Base-by-base conservation (phyloP, 2,113 vertebrate genomes). In the Morone saxatilis region DNA sequence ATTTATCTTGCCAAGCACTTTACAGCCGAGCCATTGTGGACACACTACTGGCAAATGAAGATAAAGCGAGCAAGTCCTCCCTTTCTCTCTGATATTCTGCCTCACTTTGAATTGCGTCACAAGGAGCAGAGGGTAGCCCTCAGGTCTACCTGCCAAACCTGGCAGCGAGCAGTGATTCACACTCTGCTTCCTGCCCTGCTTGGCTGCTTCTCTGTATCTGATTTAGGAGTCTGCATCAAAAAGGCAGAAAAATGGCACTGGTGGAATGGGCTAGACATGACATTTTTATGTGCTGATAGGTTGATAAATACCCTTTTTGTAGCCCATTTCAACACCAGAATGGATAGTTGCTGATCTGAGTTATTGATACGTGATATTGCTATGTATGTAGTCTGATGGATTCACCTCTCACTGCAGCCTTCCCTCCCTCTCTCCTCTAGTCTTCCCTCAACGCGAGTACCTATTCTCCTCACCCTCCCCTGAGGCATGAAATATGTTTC, bases 71-170 rank as follows among this genome's bases (percentile, higher is more conserved):
- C 57, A 3, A 56, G 62, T 71, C 47, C 7, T 71, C 41, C 48
- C 14, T 17, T 50, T 62, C 38, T 11, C 17, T 72, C 31, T 77
- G 50, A 74, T 74, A 56, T 43, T 83, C 57, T 62, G 71, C 62
- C 47, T 78, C 2, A 1, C 62, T 76, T 78, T 78, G 50, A 70
- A 53, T 36, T 88, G 81, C 83, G 13, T 91, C 87, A 86, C 68
- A 22, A 54, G 66, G 20, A 80, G 71, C 61, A 22, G 80, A 91
- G 90, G 84, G 86, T 71, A 76, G 71, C 66, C 88, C 85, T 83
- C 72, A 41, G 81, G 80, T 91, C 67, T 76, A 86, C 86, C 89
- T 90, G 89, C 76, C 82, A 88, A 68, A 73, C 45, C 76, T 50
- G 65, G 71, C 75, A 78, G 80, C 77, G 60, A 76, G 76, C 79